Base-by-base conservation (phyloP, 2,888 invertebrate species). In the Platypus cylindrus region DNA sequence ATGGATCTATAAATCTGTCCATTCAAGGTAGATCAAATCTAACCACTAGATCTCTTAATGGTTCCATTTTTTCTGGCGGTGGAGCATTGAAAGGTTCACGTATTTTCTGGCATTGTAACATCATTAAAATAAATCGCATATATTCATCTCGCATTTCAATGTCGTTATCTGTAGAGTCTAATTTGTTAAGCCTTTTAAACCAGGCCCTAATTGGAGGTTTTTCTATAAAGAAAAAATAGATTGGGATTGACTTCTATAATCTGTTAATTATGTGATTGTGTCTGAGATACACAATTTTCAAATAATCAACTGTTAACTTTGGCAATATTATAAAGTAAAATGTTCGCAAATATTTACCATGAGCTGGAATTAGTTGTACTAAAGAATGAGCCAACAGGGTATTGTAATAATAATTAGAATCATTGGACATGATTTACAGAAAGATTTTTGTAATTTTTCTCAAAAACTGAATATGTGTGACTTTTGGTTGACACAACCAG, bases 51-150 rank as follows among this genome's bases (percentile, higher is more conserved):
- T 60, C 56, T 35, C 54, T 49, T 3, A 65, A 45, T 2, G 60
- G 59, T 15, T 48, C 48, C 23, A 65, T 44, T 12, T 54, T 50
- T 11, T 45, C 42, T 7, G 54, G 53, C 12, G 65, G 64, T 2
- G 47, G 28, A 38, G 45, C 45, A 35, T 55, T 58, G 40, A 65
- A 65, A 1, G 63, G 63, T 32, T 56, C 53, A 4, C 56, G 53
- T 7, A 64, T 48, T 44, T 55, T 56, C 32, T 60, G 60, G 30
- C 54, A 58, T 49, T 65, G 63, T 40, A 65, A 44, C 48, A 64
- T 62, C 11, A 64, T 46, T 12, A 65, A 48, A 33, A 66, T 50
- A 34, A 64, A 60, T 62, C 62, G 61, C 56, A 63, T 63, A 41
- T 64, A 65, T 24, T 64, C 64, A 42, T 64, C 63, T 32, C 64